These are phyloP conservation scores for Gymnothorax reevesii DNA, from an alignment of 2,797 vertebrate species.

Conservation along the genomic window DNA sequence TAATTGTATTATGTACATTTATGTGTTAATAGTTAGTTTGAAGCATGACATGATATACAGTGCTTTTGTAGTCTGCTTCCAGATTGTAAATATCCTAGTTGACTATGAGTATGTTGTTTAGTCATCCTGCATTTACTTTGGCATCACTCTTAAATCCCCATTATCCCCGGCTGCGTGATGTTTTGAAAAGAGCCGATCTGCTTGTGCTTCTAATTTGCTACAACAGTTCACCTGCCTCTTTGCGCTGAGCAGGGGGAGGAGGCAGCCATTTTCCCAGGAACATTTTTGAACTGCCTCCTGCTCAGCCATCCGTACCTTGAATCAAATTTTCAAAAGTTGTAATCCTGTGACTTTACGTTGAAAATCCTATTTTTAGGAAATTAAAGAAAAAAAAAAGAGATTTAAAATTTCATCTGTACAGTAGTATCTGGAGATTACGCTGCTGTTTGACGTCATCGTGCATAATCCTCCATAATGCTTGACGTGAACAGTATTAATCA, in stretches of 20 bases:
- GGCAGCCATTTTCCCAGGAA: background rate
- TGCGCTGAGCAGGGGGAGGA: background rate
- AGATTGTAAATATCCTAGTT: background rate
- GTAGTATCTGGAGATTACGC: constrained; percentile 42
- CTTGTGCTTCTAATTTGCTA: background rate
- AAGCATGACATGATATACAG: background rate
- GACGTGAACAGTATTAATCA: constrained; percentile 23
- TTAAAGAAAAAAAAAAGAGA: constrained; percentile 7
- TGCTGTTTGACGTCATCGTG: constrained; percentile 33
- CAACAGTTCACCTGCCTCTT: background rate
- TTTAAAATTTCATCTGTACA: constrained; percentile 4
- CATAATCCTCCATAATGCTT: constrained; percentile 41
- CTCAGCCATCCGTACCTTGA: constrained; percentile 1
- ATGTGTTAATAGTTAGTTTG: background rate
- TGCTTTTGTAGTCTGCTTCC: background rate
- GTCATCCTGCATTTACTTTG: background rate
- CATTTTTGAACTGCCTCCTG: background rate
- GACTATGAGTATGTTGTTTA: background rate
- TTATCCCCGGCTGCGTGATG: background rate
- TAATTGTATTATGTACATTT: background rate
- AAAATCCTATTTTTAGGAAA: constrained; percentile 26
- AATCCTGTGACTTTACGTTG: background rate
- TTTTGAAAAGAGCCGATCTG: background rate
- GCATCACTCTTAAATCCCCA: background rate
- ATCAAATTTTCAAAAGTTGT: constrained; percentile 2